These are phyloP conservation scores for Poeciliopsis turneri DNA, from an alignment of 2,797 vertebrate genomes.

Conservation along the genomic window DNA sequence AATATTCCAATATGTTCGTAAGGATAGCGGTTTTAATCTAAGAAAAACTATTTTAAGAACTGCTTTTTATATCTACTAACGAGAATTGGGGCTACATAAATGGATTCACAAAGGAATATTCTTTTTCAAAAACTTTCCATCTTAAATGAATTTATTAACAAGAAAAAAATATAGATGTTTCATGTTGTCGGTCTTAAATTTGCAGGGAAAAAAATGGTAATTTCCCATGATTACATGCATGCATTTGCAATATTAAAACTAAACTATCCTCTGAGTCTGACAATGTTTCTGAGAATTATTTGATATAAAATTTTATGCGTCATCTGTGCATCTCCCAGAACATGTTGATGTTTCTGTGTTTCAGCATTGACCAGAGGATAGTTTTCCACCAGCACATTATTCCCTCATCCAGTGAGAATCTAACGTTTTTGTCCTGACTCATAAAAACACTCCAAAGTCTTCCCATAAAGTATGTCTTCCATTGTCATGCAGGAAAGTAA, in stretches of 20 bases:
- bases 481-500: background rate
- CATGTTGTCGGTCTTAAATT: background rate
- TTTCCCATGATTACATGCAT: no score
- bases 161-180: no score
- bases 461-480: conserved; percentile 1
- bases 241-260: no score
- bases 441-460: conserved; percentile 1
- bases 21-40: background rate
- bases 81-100: background rate
- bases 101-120: background rate
- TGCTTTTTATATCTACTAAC: background rate
- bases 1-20: background rate
- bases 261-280: no score
- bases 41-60: background rate
- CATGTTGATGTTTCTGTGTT: conserved; percentile 3
- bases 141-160: no score
- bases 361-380: conserved; percentile 13
- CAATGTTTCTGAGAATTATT: no score
- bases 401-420: background rate
- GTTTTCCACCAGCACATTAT: background rate
- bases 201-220: background rate
- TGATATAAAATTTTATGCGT: no score
- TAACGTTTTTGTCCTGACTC: background rate
- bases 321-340: no score
- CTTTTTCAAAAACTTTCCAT: no score